A percentile compares a stretch with the other conserved stretches of the same genome.
Evolutionary conservation across 2,888 invertebrate genomes (phyloP).

Genomic region (Diarsia mendica): DNA sequence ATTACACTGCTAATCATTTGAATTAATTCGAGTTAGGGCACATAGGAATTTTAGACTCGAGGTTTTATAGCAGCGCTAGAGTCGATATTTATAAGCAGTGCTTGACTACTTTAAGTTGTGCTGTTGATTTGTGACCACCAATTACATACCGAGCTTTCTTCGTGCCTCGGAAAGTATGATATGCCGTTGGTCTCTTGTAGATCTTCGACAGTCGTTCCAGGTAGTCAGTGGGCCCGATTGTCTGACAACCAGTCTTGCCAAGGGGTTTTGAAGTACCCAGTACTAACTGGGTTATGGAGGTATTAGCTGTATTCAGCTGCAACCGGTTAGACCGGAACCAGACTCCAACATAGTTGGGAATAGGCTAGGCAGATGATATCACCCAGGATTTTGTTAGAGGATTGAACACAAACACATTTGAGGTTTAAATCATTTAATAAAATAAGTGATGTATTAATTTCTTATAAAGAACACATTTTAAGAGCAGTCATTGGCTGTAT

Average conservation of each 20-base stretch:
- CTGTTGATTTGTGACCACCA: neutral
- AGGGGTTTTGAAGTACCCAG: neutral
- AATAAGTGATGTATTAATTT: constrained; percentile 89
- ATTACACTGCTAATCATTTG: constrained; percentile 56
- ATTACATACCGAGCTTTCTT: neutral
- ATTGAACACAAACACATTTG: constrained; percentile 58
- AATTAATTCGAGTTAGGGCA: constrained; percentile 42
- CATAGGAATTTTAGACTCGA: constrained; percentile 17
- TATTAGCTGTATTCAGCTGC: too few species aligned
- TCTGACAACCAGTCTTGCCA: too few species aligned
- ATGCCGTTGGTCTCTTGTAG: neutral
- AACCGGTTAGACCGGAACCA: neutral
- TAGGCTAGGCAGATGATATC: neutral
- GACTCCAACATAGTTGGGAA: neutral
- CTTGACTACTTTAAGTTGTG: neutral
- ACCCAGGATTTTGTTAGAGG: constrained; percentile 24
- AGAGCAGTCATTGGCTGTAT: constrained; percentile 85
- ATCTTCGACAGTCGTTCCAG: neutral
- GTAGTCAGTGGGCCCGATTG: too few species aligned
- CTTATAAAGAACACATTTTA: constrained; percentile 87
- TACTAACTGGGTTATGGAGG: neutral
- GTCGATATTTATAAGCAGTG: neutral
- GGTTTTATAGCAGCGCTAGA: neutral
- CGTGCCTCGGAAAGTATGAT: neutral
- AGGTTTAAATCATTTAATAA: constrained; percentile 89